Base-by-base conservation (phyloP, 2,888 invertebrate genomes). In the Acanthococcus lagerstroemiae region DNA sequence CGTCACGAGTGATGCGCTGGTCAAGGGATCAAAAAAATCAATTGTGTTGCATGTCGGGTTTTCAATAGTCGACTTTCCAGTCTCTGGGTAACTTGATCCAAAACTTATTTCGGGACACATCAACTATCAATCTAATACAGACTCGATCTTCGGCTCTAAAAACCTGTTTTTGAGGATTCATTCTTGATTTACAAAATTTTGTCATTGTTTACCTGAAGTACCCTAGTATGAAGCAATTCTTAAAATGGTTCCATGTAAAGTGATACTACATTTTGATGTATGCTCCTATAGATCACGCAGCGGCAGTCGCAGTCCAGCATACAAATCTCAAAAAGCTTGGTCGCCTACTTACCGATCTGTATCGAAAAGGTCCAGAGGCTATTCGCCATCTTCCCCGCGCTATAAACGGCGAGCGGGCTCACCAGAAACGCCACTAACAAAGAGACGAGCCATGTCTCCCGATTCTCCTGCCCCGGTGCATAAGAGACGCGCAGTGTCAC, bases 381-480 rank as follows among this genome's bases (percentile, higher is more conserved):
- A 57, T n/a, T 72, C 74, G 19, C 74, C 76, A 6, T 74, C 75
- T 4, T 71, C 72, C 6, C 70, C 71, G 15, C 67, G 69, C 44
- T 68, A 67, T 22, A 70, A 70, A 68, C 68, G 69, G 30, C 19
- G 67, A 58, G 63, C 54, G 37, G 45, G 70, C 71, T 58, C 80
- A 9, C 74, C 75, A 0, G 75, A 77, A 68, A 65, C 66, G n/a
- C 67, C 71, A 21, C 37, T 56, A 9, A 61, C 55, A 15, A 69
- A 67, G 55, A 54, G 67, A 55, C 57, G 65, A 46, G 74, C 74
- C 7, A 72, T 74, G 17, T 74, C 76, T 6, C 74, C 75, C 7
- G 72, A 74, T 22, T 74, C 76, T 6, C 74, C 75, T 3, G 71
- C 72, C 6, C 70, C 70, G 19, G 67, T 68, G 24, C 69, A 66